A percentile compares a stretch with the other conserved stretches of the same genome.
phyloP scores from a whole-genome alignment of 2,888 invertebrate genomes.

The Eustalomyia histrio region DNA sequence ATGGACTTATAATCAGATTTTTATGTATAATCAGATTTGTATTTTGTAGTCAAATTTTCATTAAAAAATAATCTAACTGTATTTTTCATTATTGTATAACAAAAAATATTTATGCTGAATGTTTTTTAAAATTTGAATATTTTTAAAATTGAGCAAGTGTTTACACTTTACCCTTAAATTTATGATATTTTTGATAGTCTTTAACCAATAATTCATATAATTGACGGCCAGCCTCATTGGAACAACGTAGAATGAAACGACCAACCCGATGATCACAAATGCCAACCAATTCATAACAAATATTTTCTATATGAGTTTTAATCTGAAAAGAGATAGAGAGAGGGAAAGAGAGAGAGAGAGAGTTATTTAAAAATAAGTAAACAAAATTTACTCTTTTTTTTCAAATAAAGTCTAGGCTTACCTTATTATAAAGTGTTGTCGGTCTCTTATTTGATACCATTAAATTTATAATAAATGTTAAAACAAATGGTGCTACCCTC shows the following conservation, averaged over 20 bases:
- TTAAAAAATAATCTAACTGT: too few relatives aligned
- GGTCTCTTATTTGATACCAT: constrained; percentile 77
- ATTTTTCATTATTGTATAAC: neutral
- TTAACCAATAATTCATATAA: constrained; percentile 76
- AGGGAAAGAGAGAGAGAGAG: constrained; percentile 43
- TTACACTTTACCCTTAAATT: constrained; percentile 78
- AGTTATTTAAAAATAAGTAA: neutral
- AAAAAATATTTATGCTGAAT: too few relatives aligned
- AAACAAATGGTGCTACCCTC: constrained; percentile 77
- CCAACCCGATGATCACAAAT: constrained; percentile 78
- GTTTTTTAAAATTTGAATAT: neutral
- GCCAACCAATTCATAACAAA: constrained; percentile 76
- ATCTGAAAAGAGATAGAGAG: constrained; percentile 72
- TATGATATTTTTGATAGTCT: constrained; percentile 78
- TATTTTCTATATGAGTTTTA: constrained; percentile 77
- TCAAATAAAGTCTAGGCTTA: constrained; percentile 53
- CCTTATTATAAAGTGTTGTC: constrained; percentile 78
- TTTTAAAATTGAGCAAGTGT: neutral
- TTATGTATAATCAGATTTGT: too few relatives aligned
- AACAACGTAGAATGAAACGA: constrained; percentile 76
- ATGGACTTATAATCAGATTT: too few relatives aligned
- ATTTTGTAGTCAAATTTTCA: too few relatives aligned
- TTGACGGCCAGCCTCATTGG: constrained; percentile 77
- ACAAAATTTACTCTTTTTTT: neutral
- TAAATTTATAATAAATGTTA: constrained; percentile 75